phyloP scores from a whole-genome alignment of 2,888 invertebrate genomes.

The Reticulitermes lucifugus region DNA sequence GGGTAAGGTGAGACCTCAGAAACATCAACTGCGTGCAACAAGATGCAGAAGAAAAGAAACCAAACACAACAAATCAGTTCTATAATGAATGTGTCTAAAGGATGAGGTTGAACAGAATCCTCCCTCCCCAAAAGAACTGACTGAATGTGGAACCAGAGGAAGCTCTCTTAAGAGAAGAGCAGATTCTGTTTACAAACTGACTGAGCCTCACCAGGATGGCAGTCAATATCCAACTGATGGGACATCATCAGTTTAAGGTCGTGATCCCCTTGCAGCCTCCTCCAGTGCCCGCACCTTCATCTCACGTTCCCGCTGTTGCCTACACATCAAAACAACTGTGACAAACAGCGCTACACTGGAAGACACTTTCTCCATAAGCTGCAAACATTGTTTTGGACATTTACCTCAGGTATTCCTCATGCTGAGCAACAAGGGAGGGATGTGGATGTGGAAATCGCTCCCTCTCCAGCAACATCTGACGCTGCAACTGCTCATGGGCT shows the following conservation, averaged over 20 bases:
- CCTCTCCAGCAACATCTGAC: slow-evolving; percentile 85
- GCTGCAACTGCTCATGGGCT: slow-evolving; percentile 87
- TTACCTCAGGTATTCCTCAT: slow-evolving; percentile 76
- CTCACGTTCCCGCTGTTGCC: slow-evolving; percentile 86
- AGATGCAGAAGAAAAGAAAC: no score
- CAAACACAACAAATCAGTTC: no score
- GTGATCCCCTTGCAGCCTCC: slow-evolving; percentile 83
- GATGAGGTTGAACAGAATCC: no score
- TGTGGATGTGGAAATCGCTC: slow-evolving; percentile 77
- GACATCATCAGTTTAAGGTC: slow-evolving; percentile 62
- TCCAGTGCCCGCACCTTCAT: slow-evolving; percentile 87
- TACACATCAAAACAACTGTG: slow-evolving; percentile 61
- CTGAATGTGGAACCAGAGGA: no score
- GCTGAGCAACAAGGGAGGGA: slow-evolving; percentile 73
- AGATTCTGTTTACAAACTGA: no score
- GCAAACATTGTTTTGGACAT: slow-evolving; percentile 50
- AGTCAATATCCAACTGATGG: slow-evolving; percentile 9
- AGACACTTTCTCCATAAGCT: neutral
- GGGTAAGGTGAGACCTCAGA: no score
- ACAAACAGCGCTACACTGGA: neutral
- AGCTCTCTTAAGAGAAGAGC: no score
- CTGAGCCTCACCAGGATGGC: slow-evolving; percentile 1
- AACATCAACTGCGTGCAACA: no score
- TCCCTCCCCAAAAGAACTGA: no score
- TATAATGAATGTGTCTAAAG: no score